These are phyloP conservation scores for Strix occidentalis DNA, from an alignment of 2,797 vertebrate species.

Conservation along the genomic window DNA sequence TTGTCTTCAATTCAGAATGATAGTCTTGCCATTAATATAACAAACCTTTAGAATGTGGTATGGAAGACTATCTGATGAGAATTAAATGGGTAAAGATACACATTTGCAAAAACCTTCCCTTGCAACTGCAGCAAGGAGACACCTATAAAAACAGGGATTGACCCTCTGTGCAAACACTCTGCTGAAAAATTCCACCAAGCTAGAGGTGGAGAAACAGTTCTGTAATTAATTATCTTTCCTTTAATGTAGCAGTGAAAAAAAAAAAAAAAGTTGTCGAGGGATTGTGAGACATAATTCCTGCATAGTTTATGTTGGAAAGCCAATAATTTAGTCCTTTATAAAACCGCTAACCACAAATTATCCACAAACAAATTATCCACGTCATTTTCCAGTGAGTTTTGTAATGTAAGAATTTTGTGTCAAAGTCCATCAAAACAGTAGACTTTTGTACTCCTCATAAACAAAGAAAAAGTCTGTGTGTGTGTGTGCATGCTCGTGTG, in stretches of 20 bases:
- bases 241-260: background rate
- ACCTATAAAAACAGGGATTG: background rate
- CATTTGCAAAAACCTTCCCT: background rate
- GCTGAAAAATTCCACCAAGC: background rate
- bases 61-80: background rate
- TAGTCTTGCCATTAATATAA: background rate
- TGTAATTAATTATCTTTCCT: background rate
- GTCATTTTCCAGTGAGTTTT: background rate
- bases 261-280: background rate
- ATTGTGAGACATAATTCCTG: background rate
- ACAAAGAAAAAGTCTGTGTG: background rate
- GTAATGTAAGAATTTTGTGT: background rate
- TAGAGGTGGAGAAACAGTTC: background rate
- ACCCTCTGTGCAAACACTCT: background rate
- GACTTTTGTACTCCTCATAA: background rate
- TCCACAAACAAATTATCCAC: background rate
- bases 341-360: background rate
- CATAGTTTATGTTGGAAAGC: background rate
- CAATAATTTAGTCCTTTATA: background rate
- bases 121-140: background rate
- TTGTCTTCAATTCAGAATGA: background rate
- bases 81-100: background rate
- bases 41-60: background rate
- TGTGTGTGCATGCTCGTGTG: accelerated
- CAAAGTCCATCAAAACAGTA: background rate